Evolutionary conservation across 2,113 vertebrate species (phyloP), one percentile per base, ranked within the genome.

Genomic region (Hemiscyllium ocellatum): DNA sequence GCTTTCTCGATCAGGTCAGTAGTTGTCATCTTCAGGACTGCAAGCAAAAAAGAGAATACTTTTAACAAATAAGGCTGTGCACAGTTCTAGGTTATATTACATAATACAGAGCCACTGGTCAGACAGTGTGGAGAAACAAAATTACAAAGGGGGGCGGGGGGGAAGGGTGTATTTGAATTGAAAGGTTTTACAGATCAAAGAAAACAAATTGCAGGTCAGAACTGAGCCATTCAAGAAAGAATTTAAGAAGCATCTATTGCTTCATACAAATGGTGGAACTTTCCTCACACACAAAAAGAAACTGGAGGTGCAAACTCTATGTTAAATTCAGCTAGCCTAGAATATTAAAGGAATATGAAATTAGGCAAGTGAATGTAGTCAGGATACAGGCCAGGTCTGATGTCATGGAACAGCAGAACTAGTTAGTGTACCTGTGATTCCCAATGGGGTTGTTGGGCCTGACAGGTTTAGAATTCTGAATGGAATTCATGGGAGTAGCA

Each of bases 1-100:
- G 99, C 99, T 97, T 99, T 99, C 98, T 99, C 99, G 95, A 99
- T 98, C 98, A 99, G 98, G 96, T 99, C 99, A 96, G 98, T 98
- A 98, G 99, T 99, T 97, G 99, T 99, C 99, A 99, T 99, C 96
- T 98, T 97, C 98, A 97, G 97, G 96, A 97, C 98, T 98, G 98
- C 94, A 90, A 2, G 65, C 3, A 93, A 17, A 56, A 13, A 66
- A 83, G 26, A 90, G 61, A 15, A 37, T 37, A 91, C 66, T 19
- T 83, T 80, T 80, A 80, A 37, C 10, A 37, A n/a, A 61, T 5
- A 13, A 26, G 20, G n/a, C 89, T 76, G 29, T 76, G 72, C 26
- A 33, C 6, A 76, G 72, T 76, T 76, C 24, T 29, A 26, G 70
- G 29, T 20, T 0, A 33, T 33, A 76, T 76, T 76, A 33, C 72